Base-by-base conservation (phyloP, 1,140 invertebrate species). In the Vanessa tameamea region DNA sequence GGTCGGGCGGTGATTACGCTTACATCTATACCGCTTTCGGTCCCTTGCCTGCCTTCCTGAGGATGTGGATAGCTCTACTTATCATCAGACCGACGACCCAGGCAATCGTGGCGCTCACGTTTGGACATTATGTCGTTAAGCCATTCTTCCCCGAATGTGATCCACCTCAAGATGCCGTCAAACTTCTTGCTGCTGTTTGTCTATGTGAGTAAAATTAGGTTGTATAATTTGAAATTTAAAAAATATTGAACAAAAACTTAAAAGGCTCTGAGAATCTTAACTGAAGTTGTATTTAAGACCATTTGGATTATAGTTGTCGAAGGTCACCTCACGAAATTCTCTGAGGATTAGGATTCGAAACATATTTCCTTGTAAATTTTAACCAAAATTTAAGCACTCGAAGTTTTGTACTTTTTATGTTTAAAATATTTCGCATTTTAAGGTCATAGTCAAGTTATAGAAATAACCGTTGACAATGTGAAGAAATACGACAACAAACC, bases 21-120 rank as follows among this genome's bases (percentile, higher is more conserved):
- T 98, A 98, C 89, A 96, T 98, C 53, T 95, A 97, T 84, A 95
- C 96, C 31, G 96, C 97, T 47, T 98, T 98, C 87, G 98, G 98
- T 2, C 96, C 97, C n/a, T 91, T 99, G 13, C 95, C 97, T 1
- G 98, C 96, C 4, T 99, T 99, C 87, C 90, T 98, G 16, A 94
- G 96, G 65, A 92, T 98, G 23, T 99, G 98, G 98, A 96, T 98
- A 47, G 96, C 97, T 6, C 90, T 97, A 65, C 93, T 98, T 37
- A 96, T 98, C 77, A 97, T 98, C 72, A 94, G 97, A 77, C 97
- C 97, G 4, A 95, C 95, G 9, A 96, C 96, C 2, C 95, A 97
- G 86, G 96, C 97, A 9, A 97, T 98, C 37, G 96, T 98, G 51
- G 96, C 97, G 0, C 88, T 97, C 1, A 97, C 96, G 2, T 97